Percentiles rank a stretch among this genome's conserved stretches.
Conservation (phyloP, 1,140 invertebrate genomes). For the Zaprionus capensis region DNA sequence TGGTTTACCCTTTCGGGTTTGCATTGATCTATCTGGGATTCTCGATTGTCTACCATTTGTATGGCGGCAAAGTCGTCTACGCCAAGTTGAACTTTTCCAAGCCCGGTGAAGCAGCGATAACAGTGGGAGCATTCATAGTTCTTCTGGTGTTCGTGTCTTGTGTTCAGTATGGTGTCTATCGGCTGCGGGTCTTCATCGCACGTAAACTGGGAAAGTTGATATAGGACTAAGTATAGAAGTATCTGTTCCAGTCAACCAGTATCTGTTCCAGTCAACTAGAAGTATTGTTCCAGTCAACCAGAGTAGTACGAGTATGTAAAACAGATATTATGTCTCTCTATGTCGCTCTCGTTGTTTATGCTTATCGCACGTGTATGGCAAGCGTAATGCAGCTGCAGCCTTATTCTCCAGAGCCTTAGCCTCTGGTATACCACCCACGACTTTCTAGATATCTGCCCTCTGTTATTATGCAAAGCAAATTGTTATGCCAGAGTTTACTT, state of each 20-base stretch:
- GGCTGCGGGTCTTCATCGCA: conserved; percentile 43
- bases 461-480: conserved; percentile 49
- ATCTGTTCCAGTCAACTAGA: too few relatives aligned
- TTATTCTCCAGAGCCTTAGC: too few relatives aligned
- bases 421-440: not conserved
- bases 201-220: conserved; percentile 27
- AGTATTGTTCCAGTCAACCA: too few relatives aligned
- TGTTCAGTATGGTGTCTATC: conserved; percentile 57
- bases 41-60: conserved; percentile 87
- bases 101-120: not conserved
- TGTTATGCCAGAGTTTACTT: conserved; percentile 52
- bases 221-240: not conserved
- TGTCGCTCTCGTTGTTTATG: conserved; percentile 54
- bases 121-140: not conserved
- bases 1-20: conserved; percentile 88
- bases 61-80: conserved; percentile 86
- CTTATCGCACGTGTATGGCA: conserved; percentile 53
- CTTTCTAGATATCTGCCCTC: not conserved
- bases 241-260: not conserved
- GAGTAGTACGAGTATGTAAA: not conserved
- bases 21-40: conserved; percentile 87
- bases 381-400: conserved; percentile 36
- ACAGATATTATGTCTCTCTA: conserved; percentile 18
- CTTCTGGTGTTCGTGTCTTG: not conserved
- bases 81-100: conserved; percentile 22